Evolutionary conservation across 2,797 vertebrate species (phyloP), one percentile per base, ranked within the genome.

Genomic region (Australoheros facetus): DNA sequence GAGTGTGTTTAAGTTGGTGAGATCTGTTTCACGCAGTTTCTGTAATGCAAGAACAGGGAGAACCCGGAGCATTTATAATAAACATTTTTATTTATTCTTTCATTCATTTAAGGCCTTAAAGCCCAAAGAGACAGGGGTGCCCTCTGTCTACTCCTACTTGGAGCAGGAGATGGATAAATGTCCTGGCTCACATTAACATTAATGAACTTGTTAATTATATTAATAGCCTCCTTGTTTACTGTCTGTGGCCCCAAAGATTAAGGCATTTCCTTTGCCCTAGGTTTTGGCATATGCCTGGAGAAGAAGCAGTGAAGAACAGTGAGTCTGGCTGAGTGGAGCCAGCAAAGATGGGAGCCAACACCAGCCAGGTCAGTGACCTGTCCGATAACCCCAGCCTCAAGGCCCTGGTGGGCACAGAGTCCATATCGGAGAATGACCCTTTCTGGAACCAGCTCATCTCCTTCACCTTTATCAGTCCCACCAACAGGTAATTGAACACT

Each of bases 361-460:
- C 96, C 92, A 99, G 98, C 94, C 98, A 97, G 85, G 96, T 98
- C 85, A 95, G 94, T 3, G 97, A 99, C 83, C 96, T 99, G 88
- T 96, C 97, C 0, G 95, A 97, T 78, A 99, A 99, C 26, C 95
- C 96, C 39, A 98, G 96, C 91, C 94, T 99, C 37, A 95, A 96
- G 77, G 95, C 95, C 78, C 91, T 99, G 57, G 96, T 98, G 8
- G 98, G 97, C 81, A 93, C 96, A 0, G 96, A 98, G 73, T 90
- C 97, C 32, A 95, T 99, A 87, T 99, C 98, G 0, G 97, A 97
- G 91, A 99, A 99, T 73, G 98, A 99, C 81, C 98, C 98, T 0
- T 99, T 99, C 94, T 99, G 98, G 98, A 99, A 99, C 91, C 98
- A 99, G 91, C 97, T 99, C 78, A 97, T 99, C 82, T 99, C 98